Evolutionary conservation across 1,140 invertebrate genomes (phyloP), one percentile per base, ranked within the genome.

Genomic region (Drosophila teissieri): DNA sequence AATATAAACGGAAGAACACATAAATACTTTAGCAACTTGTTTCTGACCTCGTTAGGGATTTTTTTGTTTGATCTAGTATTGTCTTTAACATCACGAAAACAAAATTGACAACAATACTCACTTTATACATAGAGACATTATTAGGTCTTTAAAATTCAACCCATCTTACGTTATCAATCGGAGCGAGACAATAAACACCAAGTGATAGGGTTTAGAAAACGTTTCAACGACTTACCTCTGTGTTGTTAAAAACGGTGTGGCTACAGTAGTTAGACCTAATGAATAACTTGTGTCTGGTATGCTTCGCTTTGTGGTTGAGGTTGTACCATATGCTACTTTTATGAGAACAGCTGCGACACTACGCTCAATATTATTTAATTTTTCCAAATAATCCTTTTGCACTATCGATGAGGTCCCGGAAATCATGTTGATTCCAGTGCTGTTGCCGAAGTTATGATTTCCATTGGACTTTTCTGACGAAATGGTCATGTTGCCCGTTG

Each of bases 291-390:
- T 95, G 78, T 94, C 94, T 3, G 94, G 94, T 60, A 95, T 95
- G 67, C 94, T 95, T 6, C 95, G 92, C 75, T 95, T 95, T 4
- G 95, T 95, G 19, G 91, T 92, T 5, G 91, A 92, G 3, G 95
- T 95, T 36, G 94, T 94, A 12, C 94, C 95, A 68, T 95, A 95
- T 0, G 95, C 94, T 11, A 95, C 95, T 91, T 95, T 95, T 62
- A 94, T 95, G 56, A 95, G 93, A 19, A 95, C 94, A 4, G 95
- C 95, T 2, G 94, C 95, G 3, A 95, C 93, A 68, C 93, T 94
- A 53, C 95, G 93, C 61, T 95, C 95, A 53, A 95, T 85, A 60
- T 93, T 93, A 27, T 91, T 85, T 31, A 92, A 57, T 12, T 88
- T 80, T 53, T 92, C 90, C 22, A 92, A 74, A 78, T 92, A 90